These are phyloP conservation scores for Drosophila atripex DNA, from an alignment of 2,888 invertebrate genomes.

Conservation along the genomic window DNA sequence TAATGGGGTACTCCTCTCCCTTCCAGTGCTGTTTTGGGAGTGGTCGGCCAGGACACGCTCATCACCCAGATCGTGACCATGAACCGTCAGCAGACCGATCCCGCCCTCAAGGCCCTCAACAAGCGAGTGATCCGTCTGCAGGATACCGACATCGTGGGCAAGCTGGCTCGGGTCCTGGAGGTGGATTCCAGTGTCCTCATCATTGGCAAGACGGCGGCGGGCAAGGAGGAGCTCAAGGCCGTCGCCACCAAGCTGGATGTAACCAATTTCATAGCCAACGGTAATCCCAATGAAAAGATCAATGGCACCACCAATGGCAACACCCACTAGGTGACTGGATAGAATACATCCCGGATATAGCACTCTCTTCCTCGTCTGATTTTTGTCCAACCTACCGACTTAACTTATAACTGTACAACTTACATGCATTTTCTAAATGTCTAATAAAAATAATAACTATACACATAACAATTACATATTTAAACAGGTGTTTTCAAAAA, in stretches of 20 bases:
- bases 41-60: constrained; percentile 72
- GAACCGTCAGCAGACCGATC: constrained; percentile 70
- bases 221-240: constrained; percentile 87
- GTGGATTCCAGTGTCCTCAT: constrained; percentile 91
- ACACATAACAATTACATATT: not conserved
- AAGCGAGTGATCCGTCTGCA: constrained; percentile 90
- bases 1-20: not conserved
- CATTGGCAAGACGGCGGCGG: constrained; percentile 80
- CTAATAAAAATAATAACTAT: not conserved
- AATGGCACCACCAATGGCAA: constrained; percentile 42
- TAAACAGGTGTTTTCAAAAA: not conserved
- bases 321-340: constrained; percentile 16
- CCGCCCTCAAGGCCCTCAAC: constrained; percentile 87
- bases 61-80: constrained; percentile 78
- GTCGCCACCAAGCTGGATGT: constrained; percentile 89
- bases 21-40: constrained; percentile 69
- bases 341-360: not conserved
- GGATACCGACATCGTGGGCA: constrained; percentile 88
- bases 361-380: not conserved
- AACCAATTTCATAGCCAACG: constrained; percentile 86
- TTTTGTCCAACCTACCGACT: constrained; percentile 10
- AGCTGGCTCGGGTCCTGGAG: constrained; percentile 91
- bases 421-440: not conserved
- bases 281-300: constrained; percentile 38
- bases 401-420: not conserved